Evolutionary conservation across 2,797 vertebrate species (phyloP), one percentile per base, ranked within the genome.

Genomic region (Otolemur crassicaudatus): DNA sequence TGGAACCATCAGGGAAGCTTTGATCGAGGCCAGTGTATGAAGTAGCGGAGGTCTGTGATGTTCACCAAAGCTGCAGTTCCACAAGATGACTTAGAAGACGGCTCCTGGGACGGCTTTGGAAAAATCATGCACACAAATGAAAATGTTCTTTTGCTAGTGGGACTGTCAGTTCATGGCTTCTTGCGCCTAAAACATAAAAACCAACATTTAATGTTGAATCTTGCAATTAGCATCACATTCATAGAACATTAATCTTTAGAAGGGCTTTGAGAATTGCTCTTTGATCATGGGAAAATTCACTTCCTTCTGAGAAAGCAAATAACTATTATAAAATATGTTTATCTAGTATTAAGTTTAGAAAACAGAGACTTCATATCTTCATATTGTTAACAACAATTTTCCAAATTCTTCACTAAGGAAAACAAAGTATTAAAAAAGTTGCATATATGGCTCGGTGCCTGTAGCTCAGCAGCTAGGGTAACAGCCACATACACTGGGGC

Each of bases 161-260:
- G 70, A 77, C 77, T 53, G 3, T 17, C 22, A 63, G 0, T 1
- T 99, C 97, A 99, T 4, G 99, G 99, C 97, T 99, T 99, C 98
- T 99, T 99, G 98, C 99, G 99, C 98, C 99, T 99, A 96, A 23
- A 31, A 94, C 8, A 90, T 96, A 94, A 97, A 75, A 96, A 53
- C 91, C 65, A 88, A 56, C 77, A 84, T 91, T 96, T 90, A 95
- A 83, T 75, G 60, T 40, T 93, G 29, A 83, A 82, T 73, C 72
- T 31, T 77, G 31, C 77, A 87, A 61, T 85, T 58, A 76, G 20
- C 58, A 31, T 85, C n/a, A 91, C 23, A 90, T 90, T 81, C 43
- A 61, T 53, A 69, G 17, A 11, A 94, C 70, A 56, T 63, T 23
- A 70, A 8, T 80, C 88, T 95, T 67, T 81, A 92, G 56, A 7